A percentile compares a stretch with the other conserved stretches of the same genome.
Conservation (phyloP, 2,113 vertebrate genomes). For the Aspidoscelis tigris region DNA sequence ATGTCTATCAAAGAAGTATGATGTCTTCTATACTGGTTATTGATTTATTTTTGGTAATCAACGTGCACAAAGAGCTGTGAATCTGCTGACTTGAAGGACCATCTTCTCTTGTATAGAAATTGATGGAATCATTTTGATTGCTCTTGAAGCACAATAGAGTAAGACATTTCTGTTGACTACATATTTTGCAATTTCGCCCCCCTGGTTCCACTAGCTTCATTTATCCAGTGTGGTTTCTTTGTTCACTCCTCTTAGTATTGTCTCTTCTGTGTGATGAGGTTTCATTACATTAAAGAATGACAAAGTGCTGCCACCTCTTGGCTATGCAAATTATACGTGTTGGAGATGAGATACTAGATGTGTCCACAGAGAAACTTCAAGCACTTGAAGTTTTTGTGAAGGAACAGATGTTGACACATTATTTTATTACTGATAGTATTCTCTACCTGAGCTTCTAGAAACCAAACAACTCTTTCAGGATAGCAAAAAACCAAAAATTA, state of each 20-base stretch:
- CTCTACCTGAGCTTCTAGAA: neutral
- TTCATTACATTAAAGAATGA: conserved; percentile 56
- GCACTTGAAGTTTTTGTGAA: conserved; percentile 13
- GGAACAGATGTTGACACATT: conserved; percentile 5
- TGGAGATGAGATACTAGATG: neutral
- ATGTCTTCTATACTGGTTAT: too few relatives aligned
- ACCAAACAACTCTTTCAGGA: neutral
- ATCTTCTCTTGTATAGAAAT: too few relatives aligned
- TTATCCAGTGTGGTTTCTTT: conserved; percentile 36
- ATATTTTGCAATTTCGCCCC: conserved; percentile 21
- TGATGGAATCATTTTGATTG: too few relatives aligned
- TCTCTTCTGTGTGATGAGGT: conserved; percentile 15
- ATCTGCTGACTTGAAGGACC: too few relatives aligned
- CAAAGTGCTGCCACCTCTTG: conserved; percentile 74
- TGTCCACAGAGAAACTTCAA: conserved; percentile 12
- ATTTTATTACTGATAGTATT: too few relatives aligned
- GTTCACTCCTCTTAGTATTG: conserved; percentile 29
- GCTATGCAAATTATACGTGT: conserved; percentile 68
- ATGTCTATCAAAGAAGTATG: too few relatives aligned
- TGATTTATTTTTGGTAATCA: too few relatives aligned
- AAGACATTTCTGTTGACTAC: conserved; percentile 31
- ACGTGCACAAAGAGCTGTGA: too few relatives aligned
- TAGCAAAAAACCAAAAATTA: neutral
- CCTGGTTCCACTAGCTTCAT: conserved; percentile 28
- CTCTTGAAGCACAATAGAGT: conserved; percentile 31